Evolutionary conservation across 2,888 invertebrate genomes (phyloP).

Genomic region (Cryptocephalus primarius): DNA sequence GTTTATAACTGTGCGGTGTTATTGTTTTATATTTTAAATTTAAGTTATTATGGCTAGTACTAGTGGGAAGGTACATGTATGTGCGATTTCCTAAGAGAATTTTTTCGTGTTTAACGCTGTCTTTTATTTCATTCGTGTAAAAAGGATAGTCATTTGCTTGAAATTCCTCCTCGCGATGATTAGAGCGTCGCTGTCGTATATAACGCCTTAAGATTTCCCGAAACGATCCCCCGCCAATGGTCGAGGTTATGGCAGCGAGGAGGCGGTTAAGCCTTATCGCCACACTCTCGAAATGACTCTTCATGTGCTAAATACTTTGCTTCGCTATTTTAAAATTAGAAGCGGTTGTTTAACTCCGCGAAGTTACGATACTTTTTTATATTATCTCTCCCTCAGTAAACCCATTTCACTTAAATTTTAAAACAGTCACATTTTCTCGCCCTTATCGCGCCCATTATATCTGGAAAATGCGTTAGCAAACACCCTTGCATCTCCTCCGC

Average conservation of each 20-base stretch:
- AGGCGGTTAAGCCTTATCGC: background rate
- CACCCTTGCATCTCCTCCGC: slow-evolving; percentile 27
- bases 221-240: background rate
- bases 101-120: no score
- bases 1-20: no score
- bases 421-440: slow-evolving; percentile 37
- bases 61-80: no score
- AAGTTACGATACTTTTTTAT: slow-evolving; percentile 34
- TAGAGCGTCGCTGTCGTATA: no score
- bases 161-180: no score
- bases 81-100: no score
- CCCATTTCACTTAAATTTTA: slow-evolving; percentile 39
- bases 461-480: slow-evolving; percentile 32
- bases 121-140: no score
- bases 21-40: no score
- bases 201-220: no score
- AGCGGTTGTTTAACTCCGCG: slow-evolving; percentile 31
- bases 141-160: no score
- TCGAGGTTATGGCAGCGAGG: background rate
- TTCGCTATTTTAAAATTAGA: slow-evolving; percentile 32
- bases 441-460: slow-evolving; percentile 35
- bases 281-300: slow-evolving; percentile 25
- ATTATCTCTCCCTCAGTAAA: slow-evolving; percentile 33
- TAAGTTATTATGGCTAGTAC: no score
- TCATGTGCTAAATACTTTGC: slow-evolving; percentile 30